A percentile compares a stretch with the other conserved stretches of the same genome.
Evolutionary conservation across 2,113 vertebrate species (phyloP).

Genomic region (Cephalopholis sonnerati): DNA sequence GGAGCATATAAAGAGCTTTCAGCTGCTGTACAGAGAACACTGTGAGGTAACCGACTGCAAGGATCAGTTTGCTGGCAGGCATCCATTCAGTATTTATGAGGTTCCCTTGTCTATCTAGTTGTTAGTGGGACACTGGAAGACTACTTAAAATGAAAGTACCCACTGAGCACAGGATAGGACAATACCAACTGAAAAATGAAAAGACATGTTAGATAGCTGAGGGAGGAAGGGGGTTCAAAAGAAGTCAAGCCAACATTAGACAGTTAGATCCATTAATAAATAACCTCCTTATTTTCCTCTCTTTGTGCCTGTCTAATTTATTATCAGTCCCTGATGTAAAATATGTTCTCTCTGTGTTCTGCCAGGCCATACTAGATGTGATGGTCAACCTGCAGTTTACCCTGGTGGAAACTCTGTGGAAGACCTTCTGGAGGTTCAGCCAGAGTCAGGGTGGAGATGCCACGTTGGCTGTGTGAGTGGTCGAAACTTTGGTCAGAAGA

Average conservation of each 20-base stretch:
- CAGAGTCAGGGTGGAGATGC: constrained; percentile 89
- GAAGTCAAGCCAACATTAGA: neutral
- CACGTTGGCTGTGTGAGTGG: constrained; percentile 89
- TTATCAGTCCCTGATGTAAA: neutral
- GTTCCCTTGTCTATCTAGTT: neutral
- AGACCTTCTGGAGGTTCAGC: constrained; percentile 95
- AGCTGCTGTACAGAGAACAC: constrained; percentile 94
- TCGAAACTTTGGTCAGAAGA: neutral
- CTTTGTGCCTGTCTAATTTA: neutral
- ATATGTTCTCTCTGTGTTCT: constrained; percentile 9
- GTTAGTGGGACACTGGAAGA: neutral
- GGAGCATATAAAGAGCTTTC: constrained; percentile 93
- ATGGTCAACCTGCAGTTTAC: constrained; percentile 97
- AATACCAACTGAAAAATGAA: neutral
- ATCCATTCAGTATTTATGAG: neutral
- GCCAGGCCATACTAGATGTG: constrained; percentile 93
- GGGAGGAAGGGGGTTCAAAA: neutral
- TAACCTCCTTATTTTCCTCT: neutral
- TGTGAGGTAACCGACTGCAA: constrained; percentile 87
- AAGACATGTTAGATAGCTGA: neutral
- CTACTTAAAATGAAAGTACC: neutral
- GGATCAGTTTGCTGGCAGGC: neutral
- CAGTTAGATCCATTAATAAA: neutral
- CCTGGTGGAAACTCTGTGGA: constrained; percentile 94
- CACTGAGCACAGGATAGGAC: neutral